Percentiles rank a stretch among this genome's conserved stretches.
phyloP scores from a whole-genome alignment of 2,113 vertebrate genomes.

The Tenebrosternarchus preto region DNA sequence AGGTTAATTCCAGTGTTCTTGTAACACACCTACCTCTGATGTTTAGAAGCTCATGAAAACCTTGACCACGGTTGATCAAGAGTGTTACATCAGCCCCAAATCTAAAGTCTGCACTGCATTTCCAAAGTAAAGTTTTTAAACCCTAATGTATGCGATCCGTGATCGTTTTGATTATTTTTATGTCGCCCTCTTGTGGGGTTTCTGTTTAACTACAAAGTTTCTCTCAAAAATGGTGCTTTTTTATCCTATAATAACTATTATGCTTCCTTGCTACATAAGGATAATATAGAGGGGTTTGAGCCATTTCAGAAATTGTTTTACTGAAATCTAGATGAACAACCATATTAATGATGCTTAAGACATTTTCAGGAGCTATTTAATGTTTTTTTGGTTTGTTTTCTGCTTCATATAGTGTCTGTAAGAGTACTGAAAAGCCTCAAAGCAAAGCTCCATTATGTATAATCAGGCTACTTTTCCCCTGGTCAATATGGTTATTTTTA shows the following conservation, averaged over 20 bases:
- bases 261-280: not conserved
- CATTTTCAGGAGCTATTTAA: not conserved
- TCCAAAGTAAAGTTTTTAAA: too few relatives aligned
- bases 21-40: too few relatives aligned
- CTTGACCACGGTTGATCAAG: not conserved
- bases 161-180: not conserved
- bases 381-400: not conserved
- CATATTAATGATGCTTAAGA: not conserved
- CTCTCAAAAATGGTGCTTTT: not conserved
- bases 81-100: not conserved
- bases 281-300: not conserved
- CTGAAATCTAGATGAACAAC: not conserved
- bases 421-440: not conserved
- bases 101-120: not conserved
- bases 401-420: not conserved
- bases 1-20: not conserved
- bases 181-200: conserved; percentile 17
- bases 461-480: too few relatives aligned
- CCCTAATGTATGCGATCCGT: too few relatives aligned
- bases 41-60: too few relatives aligned
- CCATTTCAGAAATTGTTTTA: not conserved
- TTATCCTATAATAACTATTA: not conserved
- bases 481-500: too few relatives aligned
- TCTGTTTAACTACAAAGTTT: not conserved
- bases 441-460: too few relatives aligned